Evolutionary conservation across 1,140 invertebrate genomes (phyloP), one percentile per base, ranked within the genome.

Genomic region (Brachionus paranguensis): DNA sequence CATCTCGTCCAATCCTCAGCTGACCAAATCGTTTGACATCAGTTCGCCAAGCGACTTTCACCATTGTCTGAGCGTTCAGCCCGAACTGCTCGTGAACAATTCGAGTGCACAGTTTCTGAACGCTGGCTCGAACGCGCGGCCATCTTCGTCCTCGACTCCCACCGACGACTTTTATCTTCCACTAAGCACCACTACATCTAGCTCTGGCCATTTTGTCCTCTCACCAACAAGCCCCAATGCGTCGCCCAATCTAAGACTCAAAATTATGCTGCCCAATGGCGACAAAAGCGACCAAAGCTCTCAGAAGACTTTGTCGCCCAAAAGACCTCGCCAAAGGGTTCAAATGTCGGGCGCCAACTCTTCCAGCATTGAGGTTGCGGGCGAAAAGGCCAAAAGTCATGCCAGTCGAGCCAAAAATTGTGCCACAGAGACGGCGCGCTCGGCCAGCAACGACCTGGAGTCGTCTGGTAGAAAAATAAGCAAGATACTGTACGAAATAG

Each of bases 41-140:
- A 81, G 78, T 29, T 81, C 78, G 33, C 78, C 78, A 37, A 81
- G 78, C 33, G 78, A 81, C 41, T 81, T 81, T 64, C 78, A 81
- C 10, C 78, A 81, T 81, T 68, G 64, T 68, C 53, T 81, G 11
- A 81, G 78, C 33, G 64, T 81, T 41, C 78, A 81, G 41, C 78
- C 78, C 5, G 78, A 81, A 43, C 11, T 81, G 33, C 20, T 50
- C 27, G 50, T 50, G 0, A 76, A 43, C 17, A 74, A 24, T 17
- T 74, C 33, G 14, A 74, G 11, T 74, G 11, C 37, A n/a, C 20
- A 74, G 2, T 74, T 43, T 20, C 0, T 45, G 1, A 45, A 24
- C 5, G n/a, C 70, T 43, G 8, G 33, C 17, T 24, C 41, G 24
- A 47, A 74, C 20, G 11, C 12, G 17, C n/a, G 53, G 20, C 70